Evolutionary conservation across 2,797 vertebrate species (phyloP), one percentile per base, ranked within the genome.

Genomic region (Hirundo rustica): DNA sequence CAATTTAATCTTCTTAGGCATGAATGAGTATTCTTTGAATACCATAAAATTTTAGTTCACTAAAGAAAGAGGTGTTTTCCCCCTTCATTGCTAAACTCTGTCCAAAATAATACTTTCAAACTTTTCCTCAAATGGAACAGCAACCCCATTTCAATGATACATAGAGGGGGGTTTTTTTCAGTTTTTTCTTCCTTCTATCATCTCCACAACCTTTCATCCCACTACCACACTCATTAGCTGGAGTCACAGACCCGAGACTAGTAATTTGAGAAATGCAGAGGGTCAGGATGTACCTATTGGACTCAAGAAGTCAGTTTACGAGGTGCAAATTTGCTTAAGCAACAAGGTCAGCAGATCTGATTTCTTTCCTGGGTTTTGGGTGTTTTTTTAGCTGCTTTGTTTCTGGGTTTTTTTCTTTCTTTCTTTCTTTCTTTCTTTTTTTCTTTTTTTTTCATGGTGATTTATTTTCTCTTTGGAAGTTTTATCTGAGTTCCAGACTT

Each of bases 231-330:
- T 64, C 4, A 26, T 54, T 66, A 72, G 15, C n/a, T 55, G 22
- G 14, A 79, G 48, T 42, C 16, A 19, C 36, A 67, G 51, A 76
- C 9, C 36, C 6, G 6, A 75, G 40, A 21, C 19, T 72, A 53
- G 17, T 62, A 12, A 60, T 66, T 89, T 50, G 61, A 38, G 58
- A 75, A 90, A 47, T 17, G 6, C 36, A 76, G 50, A 23, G 5
- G 1, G 2, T 78, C n/a, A 51, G 22, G 34, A 29, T 20, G 25
- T 27, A 58, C 5, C 13, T 25, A 8, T 0, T 29, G n/a, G 9
- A 6, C 12, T 65, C 2, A 17, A 85, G 29, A 80, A 68, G 3
- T 10, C 14, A 23, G 7, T 15, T n/a, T 79, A 30, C 21, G 19
- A 30, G 15, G 15, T 67, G 12, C 3, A 90, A 70, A 80, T 42